phyloP scores from a whole-genome alignment of 2,113 vertebrate species.

The Gallinago jamesoni region DNA sequence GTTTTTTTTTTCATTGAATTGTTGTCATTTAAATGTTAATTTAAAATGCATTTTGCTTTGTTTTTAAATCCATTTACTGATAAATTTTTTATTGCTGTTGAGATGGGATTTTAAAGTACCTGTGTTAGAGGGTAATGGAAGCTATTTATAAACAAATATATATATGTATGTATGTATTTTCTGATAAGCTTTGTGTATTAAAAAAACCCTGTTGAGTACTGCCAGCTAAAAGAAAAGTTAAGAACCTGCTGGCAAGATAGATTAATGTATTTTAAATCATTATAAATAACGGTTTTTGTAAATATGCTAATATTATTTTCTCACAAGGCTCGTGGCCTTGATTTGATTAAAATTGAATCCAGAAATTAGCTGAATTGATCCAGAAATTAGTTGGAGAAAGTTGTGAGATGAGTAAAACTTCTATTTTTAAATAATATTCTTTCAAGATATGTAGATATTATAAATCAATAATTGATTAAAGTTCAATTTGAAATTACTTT shows the following conservation, averaged over 20 bases:
- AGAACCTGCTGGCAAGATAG: neutral
- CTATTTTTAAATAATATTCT: neutral
- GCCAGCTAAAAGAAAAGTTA: neutral
- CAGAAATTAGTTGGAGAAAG: neutral
- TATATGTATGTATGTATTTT: neutral
- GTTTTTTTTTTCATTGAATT: neutral
- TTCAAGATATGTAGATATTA: neutral
- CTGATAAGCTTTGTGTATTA: neutral
- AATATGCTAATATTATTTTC: neutral
- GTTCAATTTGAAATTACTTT: neutral
- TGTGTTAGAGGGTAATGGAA: neutral
- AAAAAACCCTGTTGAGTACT: neutral
- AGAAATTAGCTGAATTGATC: neutral
- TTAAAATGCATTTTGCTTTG: neutral
- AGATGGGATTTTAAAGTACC: neutral
- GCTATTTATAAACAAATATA: neutral
- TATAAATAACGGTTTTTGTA: neutral
- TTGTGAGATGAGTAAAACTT: neutral
- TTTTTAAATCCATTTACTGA: neutral
- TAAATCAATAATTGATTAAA: neutral
- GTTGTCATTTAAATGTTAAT: neutral
- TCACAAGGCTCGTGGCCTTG: neutral
- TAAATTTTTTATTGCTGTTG: neutral
- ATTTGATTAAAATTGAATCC: neutral
- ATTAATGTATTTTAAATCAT: neutral